Percentiles rank a stretch among this genome's conserved stretches.
Evolutionary conservation across 2,113 vertebrate species (phyloP).

Genomic region (Scophthalmus maximus): DNA sequence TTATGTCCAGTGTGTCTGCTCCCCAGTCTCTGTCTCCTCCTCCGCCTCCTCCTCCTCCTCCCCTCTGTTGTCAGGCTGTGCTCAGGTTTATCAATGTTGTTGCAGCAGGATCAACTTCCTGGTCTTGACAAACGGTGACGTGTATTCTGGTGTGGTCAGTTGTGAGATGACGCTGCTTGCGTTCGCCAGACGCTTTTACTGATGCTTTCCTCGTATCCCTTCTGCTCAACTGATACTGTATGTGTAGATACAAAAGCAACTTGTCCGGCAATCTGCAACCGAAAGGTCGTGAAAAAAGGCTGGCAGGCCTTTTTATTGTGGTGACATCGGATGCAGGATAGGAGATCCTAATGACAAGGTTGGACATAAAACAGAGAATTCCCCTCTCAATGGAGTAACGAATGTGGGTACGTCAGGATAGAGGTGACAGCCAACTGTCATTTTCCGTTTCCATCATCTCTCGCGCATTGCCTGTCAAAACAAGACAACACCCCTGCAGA

Average conservation of each 20-base stretch:
- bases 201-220: constrained; percentile 35
- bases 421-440: constrained; percentile 31
- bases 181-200: constrained; percentile 35
- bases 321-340: not conserved
- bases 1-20: constrained; percentile 62
- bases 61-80: constrained; percentile 30
- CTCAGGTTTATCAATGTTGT: constrained; percentile 84
- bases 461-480: constrained; percentile 58
- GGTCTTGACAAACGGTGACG: constrained; percentile 70
- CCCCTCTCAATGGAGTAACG: not conserved
- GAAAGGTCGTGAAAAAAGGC: constrained; percentile 31
- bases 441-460: constrained; percentile 68
- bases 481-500: constrained; percentile 17
- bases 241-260: not conserved
- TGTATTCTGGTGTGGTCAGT: constrained; percentile 60
- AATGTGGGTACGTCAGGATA: not conserved
- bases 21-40: constrained; percentile 59
- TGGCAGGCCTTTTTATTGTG: not conserved
- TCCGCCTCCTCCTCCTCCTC: constrained; percentile 15
- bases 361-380: not conserved
- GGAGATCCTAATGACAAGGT: not conserved
- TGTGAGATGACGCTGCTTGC: constrained; percentile 54
- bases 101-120: constrained; percentile 82
- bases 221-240: constrained; percentile 12
- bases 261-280: constrained; percentile 21